Conservation (phyloP, 2,888 invertebrate species). For the Carpatolechia fugitivella region DNA sequence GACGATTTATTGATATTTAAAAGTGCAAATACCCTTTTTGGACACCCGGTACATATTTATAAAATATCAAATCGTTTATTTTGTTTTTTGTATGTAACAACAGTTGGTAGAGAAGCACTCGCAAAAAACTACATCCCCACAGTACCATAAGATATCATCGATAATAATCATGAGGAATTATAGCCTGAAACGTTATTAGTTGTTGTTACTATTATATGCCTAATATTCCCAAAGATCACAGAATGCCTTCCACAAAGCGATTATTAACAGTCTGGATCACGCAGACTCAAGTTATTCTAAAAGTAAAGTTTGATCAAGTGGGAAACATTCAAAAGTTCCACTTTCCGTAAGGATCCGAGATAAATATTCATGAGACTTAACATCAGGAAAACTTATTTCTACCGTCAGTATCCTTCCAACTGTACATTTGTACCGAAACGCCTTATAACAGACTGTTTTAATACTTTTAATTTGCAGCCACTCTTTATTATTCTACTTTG, state of each 20-base stretch:
- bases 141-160: too few relatives aligned
- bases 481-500: slow-evolving; percentile 41
- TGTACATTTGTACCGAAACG: slow-evolving; percentile 70
- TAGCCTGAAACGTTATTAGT: too few relatives aligned
- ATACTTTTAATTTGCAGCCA: slow-evolving; percentile 49
- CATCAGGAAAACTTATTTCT: slow-evolving; percentile 70
- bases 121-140: too few relatives aligned
- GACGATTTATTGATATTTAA: too few relatives aligned
- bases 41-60: too few relatives aligned
- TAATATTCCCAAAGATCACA: background rate
- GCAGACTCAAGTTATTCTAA: slow-evolving; percentile 45
- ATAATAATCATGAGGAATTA: too few relatives aligned
- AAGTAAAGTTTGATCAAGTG: slow-evolving; percentile 75
- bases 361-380: slow-evolving; percentile 77
- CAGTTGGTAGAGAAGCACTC: too few relatives aligned
- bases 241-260: background rate
- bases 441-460: slow-evolving; percentile 59
- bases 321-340: slow-evolving; percentile 71
- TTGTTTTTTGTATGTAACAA: too few relatives aligned
- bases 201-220: too few relatives aligned
- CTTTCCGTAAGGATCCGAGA: slow-evolving; percentile 62
- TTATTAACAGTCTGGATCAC: slow-evolving; percentile 42
- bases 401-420: slow-evolving; percentile 69
- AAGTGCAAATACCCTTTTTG: too few relatives aligned
- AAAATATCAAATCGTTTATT: too few relatives aligned